These are phyloP conservation scores for Megathymus violae DNA, from an alignment of 1,140 invertebrate species.

Conservation along the genomic window DNA sequence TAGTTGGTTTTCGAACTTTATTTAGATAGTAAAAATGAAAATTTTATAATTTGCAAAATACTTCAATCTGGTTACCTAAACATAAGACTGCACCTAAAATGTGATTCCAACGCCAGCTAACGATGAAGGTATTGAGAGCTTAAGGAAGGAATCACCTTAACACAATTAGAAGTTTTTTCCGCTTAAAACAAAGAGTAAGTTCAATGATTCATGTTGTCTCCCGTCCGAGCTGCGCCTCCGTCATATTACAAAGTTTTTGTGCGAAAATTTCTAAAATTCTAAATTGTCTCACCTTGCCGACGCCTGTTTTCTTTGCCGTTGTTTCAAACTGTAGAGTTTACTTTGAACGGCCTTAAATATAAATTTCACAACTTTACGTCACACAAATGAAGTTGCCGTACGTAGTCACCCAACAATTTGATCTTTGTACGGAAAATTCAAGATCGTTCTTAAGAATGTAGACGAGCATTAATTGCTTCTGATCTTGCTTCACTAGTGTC, in stretches of 20 bases:
- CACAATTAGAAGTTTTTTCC: slow-evolving; percentile 48
- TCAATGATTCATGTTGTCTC: slow-evolving; percentile 68
- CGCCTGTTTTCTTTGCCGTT: slow-evolving; percentile 54
- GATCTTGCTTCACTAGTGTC: background rate
- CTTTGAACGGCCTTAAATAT: slow-evolving; percentile 74
- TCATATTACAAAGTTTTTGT: slow-evolving; percentile 68
- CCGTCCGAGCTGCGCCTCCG: slow-evolving; percentile 53
- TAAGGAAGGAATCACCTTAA: too few species aligned
- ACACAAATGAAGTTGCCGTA: slow-evolving; percentile 62
- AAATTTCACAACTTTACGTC: slow-evolving; percentile 70
- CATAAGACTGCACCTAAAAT: too few species aligned
- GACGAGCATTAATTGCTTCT: background rate
- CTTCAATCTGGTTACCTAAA: too few species aligned
- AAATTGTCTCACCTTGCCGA: slow-evolving; percentile 61
- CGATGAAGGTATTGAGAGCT: too few species aligned
- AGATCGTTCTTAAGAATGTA: slow-evolving; percentile 27
- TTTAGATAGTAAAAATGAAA: too few species aligned
- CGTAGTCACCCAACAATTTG: slow-evolving; percentile 66
- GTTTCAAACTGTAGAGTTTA: slow-evolving; percentile 59
- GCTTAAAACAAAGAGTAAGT: slow-evolving; percentile 58
- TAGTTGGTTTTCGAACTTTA: too few species aligned
- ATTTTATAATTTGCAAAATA: too few species aligned
- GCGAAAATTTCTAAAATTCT: slow-evolving; percentile 76
- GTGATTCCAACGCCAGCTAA: too few species aligned
- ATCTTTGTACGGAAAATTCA: slow-evolving; percentile 48